Evolutionary conservation across 1,140 invertebrate genomes (phyloP).

Genomic region (Argopecten irradians): DNA sequence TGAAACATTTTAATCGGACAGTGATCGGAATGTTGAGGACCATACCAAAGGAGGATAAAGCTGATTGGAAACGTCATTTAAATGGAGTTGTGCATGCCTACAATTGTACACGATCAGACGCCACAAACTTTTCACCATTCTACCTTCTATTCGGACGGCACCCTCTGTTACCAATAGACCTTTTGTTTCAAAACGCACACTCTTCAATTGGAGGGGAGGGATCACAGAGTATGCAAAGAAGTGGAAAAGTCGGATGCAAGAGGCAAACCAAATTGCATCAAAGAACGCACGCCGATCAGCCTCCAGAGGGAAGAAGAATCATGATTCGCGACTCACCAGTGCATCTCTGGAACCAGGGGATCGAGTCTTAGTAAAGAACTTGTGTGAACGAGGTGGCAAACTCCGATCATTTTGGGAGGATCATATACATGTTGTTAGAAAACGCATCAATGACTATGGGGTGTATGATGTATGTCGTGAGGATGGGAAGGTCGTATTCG

Average conservation of each 20-base stretch:
- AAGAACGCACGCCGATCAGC: constrained; percentile 1
- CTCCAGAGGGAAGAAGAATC: background rate
- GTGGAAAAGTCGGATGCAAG: constrained; percentile 34
- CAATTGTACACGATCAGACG: constrained; percentile 49
- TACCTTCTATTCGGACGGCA: constrained; percentile 47
- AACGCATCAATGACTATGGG: constrained; percentile 33
- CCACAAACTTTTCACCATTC: constrained; percentile 46
- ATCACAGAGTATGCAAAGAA: constrained; percentile 31
- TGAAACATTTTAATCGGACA: constrained; percentile 26
- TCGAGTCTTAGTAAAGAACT: constrained; percentile 52
- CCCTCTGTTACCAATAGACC: constrained; percentile 49
- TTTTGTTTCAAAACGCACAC: constrained; percentile 27
- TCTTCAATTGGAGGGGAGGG: background rate
- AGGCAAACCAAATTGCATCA: constrained; percentile 31
- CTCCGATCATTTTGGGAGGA: constrained; percentile 49
- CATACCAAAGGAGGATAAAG: constrained; percentile 40
- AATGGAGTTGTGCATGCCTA: constrained; percentile 51
- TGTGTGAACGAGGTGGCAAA: constrained; percentile 53
- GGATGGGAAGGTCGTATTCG: constrained; percentile 28
- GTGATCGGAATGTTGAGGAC: constrained; percentile 48
- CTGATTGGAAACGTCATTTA: constrained; percentile 51
- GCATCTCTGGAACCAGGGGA: constrained; percentile 40
- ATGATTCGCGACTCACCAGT: constrained; percentile 10
- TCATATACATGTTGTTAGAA: constrained; percentile 43
- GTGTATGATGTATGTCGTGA: constrained; percentile 49